Evolutionary conservation across 1,140 invertebrate genomes (phyloP), one percentile per base, ranked within the genome.

Genomic region (Drosophila pachea): DNA sequence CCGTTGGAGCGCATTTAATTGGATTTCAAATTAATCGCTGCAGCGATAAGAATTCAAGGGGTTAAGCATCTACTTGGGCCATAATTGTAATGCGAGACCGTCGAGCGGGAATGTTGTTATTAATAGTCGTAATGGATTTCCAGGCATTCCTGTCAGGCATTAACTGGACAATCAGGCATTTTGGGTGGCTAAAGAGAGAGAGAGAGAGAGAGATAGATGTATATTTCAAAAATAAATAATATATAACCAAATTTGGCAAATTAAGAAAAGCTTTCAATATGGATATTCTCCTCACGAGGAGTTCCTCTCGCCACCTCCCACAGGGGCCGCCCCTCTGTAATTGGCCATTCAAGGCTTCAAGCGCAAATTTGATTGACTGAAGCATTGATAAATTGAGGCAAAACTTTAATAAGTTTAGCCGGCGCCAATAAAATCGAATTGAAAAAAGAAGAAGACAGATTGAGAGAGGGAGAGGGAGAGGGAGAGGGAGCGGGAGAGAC

Each of bases 361-460:
- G 9, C 49, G 29, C 2, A 42, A 42, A 45, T 29, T 68, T 69
- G 67, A 69, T 69, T 64, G 60, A 69, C 64, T 56, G 61, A 2
- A 3, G 7, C 9, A n/a, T 8, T 40, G 35, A 31, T 45, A 58
- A 58, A 64, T 29, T 38, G 33, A 16, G 40, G 52, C 42, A 58
- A 59, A 58, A 36, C 62, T 60, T 59, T 66, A 66, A 66, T 60
- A 66, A 54, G 62, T 70, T 70, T 66, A 66, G 62, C 16, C 47
- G 42, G 43, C 53, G 11, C 31, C 14, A 31, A 55, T 48, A 47
- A 14, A 52, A 14, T 3, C 3, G 22, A 22, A 22, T 22, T 22
- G 22, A 22, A 22, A 22, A 22, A 22, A 22, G 22, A 22, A 22
- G 22, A 22, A 22, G 22, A 22, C 22, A 22, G 22, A 22, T 3